Base-by-base conservation (phyloP, 2,888 invertebrate species). In the Odontothrips loti region DNA sequence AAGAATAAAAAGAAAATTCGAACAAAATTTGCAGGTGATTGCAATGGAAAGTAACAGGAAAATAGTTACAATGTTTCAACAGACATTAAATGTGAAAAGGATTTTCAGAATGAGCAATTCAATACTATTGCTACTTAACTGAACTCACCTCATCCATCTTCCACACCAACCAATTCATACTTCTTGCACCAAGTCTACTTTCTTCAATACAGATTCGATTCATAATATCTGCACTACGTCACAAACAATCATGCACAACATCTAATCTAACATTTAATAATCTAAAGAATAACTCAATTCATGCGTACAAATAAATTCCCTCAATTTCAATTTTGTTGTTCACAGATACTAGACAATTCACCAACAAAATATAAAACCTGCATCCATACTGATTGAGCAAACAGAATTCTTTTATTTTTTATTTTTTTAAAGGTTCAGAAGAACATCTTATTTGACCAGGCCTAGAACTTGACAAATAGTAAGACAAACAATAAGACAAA, bases 81-180 rank as follows among this genome's bases (percentile, higher is more conserved):
- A n/a, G n/a, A n/a, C n/a, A n/a, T n/a, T n/a, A 51, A 75, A 75
- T 75, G 1, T 75, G 27, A 27, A 75, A 27, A 3, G 9, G 68
- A 58, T 17, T 75, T 75, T 75, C 1, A 75, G 10, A 27, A 75
- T 4, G 27, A 75, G 27, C 12, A 23, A 75, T 75, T 75, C 8
- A 1, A 75, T 23, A 68, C 68, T n/a, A 68, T 20, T 58, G 15
- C 34, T 43, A 43, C 34, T 43, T 43, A 43, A 43, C 34, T 58
- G 27, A 75, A 75, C 68, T 75, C 68, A 75, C 68, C 68, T 75
- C 9, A 23, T n/a, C 27, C 68, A 27, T 75, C 8, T 75, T 27
- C 68, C 68, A 75, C 68, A 75, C 68, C 68, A 75, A 75, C 68
- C 27, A 27, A 75, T 27, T 27, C 68, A 75, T 75, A 75, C 58